phyloP scores from a whole-genome alignment of 2,888 invertebrate species.

The Ochropleura plecta region DNA sequence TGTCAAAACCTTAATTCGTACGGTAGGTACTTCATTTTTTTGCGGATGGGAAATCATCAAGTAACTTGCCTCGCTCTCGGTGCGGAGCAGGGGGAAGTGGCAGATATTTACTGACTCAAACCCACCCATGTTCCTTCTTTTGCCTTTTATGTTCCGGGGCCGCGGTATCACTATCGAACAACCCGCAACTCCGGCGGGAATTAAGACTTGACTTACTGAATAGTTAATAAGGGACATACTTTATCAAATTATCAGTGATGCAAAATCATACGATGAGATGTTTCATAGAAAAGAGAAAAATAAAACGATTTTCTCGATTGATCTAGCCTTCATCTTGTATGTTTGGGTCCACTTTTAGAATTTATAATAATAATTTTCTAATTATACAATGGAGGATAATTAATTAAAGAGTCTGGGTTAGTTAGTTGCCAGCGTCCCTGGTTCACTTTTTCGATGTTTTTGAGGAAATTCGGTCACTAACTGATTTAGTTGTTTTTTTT shows the following conservation, averaged over 20 bases:
- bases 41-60: no score
- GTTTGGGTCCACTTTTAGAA: no score
- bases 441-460: background rate
- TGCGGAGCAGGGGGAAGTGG: no score
- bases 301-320: constrained; percentile 35
- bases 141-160: no score
- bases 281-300: constrained; percentile 19
- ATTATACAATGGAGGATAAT: constrained; percentile 21
- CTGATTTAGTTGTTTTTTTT: background rate
- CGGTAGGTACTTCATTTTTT: no score
- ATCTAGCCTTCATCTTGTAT: constrained; percentile 17
- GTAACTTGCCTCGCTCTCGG: no score
- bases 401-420: constrained; percentile 16
- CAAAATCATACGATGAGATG: constrained; percentile 9
- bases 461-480: background rate
- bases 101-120: no score
- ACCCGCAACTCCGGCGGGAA: no score
- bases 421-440: background rate
- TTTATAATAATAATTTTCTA: constrained; percentile 1
- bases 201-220: no score
- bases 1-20: no score
- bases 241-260: background rate
- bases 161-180: no score
- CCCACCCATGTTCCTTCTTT: no score
- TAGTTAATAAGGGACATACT: background rate